These are phyloP conservation scores for Tachystola acroxantha DNA, from an alignment of 2,888 invertebrate species.

Conservation along the genomic window DNA sequence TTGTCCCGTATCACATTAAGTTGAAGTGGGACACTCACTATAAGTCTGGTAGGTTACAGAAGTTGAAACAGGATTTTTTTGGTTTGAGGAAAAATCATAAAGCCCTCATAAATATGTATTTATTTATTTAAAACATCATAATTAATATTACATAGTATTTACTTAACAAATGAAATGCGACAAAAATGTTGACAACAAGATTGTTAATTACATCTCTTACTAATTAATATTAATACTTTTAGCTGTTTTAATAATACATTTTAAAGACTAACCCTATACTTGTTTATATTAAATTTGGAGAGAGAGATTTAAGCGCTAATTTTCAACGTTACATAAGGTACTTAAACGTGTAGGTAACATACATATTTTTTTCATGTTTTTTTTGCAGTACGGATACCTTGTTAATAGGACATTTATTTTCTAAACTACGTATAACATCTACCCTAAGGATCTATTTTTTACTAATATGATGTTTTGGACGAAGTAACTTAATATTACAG, in stretches of 20 bases:
- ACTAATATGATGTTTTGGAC: conserved; percentile 54
- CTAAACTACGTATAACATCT: conserved; percentile 12
- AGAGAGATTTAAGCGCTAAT: conserved; percentile 49
- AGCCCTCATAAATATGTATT: conserved; percentile 72
- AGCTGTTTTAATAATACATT: conserved; percentile 38
- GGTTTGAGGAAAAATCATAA: conserved; percentile 26
- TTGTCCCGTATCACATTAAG: too few relatives aligned
- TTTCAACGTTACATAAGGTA: conserved; percentile 17
- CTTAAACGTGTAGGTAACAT: too few relatives aligned
- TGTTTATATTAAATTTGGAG: conserved; percentile 41
- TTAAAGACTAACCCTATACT: conserved; percentile 32
- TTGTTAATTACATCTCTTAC: conserved; percentile 46
- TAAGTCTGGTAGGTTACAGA: too few relatives aligned
- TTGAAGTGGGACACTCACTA: too few relatives aligned
- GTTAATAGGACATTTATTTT: conserved; percentile 10
- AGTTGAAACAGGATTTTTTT: too few relatives aligned
- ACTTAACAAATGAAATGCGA: conserved; percentile 63
- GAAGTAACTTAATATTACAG: conserved; percentile 33
- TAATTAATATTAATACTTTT: conserved; percentile 58
- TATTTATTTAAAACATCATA: conserved; percentile 69
- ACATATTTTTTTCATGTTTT: conserved; percentile 9
- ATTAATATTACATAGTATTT: conserved; percentile 44
- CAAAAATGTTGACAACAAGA: conserved; percentile 69
- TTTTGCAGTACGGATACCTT: conserved; percentile 41
- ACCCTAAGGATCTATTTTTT: conserved; percentile 24